phyloP scores from a whole-genome alignment of 2,888 invertebrate species.

The Polylopha cassiicola region DNA sequence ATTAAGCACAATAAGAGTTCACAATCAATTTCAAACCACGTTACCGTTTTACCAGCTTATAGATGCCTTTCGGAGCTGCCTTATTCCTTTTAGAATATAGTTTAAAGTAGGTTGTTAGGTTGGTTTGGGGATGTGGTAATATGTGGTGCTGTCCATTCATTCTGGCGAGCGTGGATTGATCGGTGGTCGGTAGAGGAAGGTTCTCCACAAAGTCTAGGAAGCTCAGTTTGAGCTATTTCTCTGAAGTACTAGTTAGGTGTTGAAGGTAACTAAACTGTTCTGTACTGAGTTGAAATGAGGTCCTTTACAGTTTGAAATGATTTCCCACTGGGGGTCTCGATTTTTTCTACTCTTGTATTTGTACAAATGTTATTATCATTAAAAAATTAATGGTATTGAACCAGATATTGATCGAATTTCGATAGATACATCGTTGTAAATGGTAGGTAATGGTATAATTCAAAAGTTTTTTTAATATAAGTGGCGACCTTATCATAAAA shows the following conservation, averaged over 20 bases:
- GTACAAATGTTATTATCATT: too few relatives aligned
- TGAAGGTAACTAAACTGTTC: too few relatives aligned
- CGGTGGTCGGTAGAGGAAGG: constrained; percentile 58
- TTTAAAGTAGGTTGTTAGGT: constrained; percentile 36
- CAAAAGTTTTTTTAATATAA: too few relatives aligned
- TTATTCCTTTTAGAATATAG: constrained; percentile 26
- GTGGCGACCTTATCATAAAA: too few relatives aligned
- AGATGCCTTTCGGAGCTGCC: constrained; percentile 27
- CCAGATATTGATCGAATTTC: too few relatives aligned
- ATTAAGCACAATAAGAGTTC: constrained; percentile 69
- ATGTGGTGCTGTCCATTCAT: constrained; percentile 62
- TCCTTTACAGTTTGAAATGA: too few relatives aligned
- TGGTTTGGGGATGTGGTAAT: constrained; percentile 21
- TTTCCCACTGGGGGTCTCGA: too few relatives aligned
- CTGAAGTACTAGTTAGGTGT: constrained; percentile 7
- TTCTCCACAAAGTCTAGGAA: constrained; percentile 46
- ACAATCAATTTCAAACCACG: constrained; percentile 66
- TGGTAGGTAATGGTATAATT: too few relatives aligned
- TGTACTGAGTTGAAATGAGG: too few relatives aligned
- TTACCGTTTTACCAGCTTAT: constrained; percentile 40
- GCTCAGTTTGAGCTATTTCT: constrained; percentile 41
- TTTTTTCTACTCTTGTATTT: too few relatives aligned
- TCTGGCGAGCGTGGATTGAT: constrained; percentile 73
- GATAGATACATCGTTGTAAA: too few relatives aligned
- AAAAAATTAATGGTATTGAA: too few relatives aligned